These are phyloP conservation scores for Molossus molossus DNA, from an alignment of 2,797 vertebrate species.

Conservation along the genomic window DNA sequence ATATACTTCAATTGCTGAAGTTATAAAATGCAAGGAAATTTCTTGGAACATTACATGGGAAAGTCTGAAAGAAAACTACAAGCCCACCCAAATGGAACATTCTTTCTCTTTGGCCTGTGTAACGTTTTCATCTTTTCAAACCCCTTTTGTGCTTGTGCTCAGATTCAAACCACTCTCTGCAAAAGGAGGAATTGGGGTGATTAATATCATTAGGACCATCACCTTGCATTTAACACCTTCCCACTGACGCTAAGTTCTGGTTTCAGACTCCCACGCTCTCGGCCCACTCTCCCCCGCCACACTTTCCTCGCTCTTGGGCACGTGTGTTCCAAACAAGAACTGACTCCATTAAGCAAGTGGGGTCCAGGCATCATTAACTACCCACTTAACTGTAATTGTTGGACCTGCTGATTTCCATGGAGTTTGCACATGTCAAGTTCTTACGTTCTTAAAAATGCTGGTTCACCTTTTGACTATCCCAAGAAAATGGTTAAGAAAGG, in stretches of 20 bases:
- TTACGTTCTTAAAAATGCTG: not conserved
- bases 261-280: not conserved
- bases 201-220: not conserved
- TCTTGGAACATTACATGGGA: constrained; percentile 73
- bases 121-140: constrained; percentile 61
- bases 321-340: not conserved
- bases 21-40: constrained; percentile 64
- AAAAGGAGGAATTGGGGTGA: not conserved
- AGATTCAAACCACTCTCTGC: constrained; percentile 7
- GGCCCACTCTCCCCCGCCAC: not conserved
- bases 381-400: not conserved
- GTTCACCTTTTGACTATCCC: not conserved
- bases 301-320: not conserved
- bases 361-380: not conserved
- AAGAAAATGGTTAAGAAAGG: not conserved
- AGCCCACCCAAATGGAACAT: constrained; percentile 62
- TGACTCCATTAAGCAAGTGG: not conserved
- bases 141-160: not conserved
- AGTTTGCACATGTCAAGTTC: not conserved
- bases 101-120: constrained; percentile 1
- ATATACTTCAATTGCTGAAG: not conserved
- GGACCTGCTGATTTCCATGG: not conserved
- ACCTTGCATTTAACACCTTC: constrained; percentile 5
- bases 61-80: constrained; percentile 46
- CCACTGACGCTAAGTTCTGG: not conserved